phyloP scores from a whole-genome alignment of 2,113 vertebrate species.

The Calonectris borealis region DNA sequence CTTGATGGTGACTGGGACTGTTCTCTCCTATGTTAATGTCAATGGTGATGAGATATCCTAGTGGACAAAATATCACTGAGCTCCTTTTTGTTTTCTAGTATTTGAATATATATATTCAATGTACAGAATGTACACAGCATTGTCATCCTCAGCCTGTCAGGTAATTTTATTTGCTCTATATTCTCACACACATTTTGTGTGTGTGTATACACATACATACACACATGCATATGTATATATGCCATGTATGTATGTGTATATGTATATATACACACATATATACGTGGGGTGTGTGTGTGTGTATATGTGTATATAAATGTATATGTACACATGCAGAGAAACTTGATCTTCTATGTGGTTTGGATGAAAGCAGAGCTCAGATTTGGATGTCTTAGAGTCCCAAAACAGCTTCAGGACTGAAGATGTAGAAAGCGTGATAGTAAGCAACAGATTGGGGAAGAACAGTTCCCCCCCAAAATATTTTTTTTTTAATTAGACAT shows the following conservation, averaged over 20 bases:
- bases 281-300: accelerated
- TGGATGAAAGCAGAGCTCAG: not conserved
- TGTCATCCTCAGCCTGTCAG: not conserved
- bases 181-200: not conserved
- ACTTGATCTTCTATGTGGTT: not conserved
- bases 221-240: no score
- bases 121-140: not conserved
- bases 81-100: not conserved
- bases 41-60: not conserved
- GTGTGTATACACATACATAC: not conserved
- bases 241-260: not conserved
- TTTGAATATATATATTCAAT: not conserved
- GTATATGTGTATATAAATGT: not conserved
- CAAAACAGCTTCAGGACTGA: not conserved
- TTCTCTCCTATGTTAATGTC: not conserved
- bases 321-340: not conserved
- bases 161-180: not conserved
- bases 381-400: not conserved
- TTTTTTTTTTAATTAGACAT: not conserved
- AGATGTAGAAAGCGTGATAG: not conserved
- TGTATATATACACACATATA: not conserved
- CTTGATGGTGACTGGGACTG: not conserved
- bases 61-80: not conserved
- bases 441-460: not conserved
- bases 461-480: not conserved